These are phyloP conservation scores for Tipula lateralis DNA, from an alignment of 2,888 invertebrate genomes.

Conservation along the genomic window DNA sequence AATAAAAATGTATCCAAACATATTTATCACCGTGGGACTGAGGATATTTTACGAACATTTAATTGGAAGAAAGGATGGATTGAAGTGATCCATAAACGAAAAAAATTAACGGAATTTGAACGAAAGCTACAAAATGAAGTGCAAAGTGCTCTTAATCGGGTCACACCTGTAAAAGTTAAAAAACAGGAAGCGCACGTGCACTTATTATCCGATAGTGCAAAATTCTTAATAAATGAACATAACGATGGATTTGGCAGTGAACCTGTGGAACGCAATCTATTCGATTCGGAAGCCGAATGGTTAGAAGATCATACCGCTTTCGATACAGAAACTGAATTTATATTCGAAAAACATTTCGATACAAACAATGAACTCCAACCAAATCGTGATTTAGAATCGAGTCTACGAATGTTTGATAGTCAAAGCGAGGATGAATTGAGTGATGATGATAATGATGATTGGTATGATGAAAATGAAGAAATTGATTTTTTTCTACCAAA, in stretches of 20 bases:
- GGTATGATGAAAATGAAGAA: not conserved
- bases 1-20: not conserved
- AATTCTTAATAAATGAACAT: not conserved
- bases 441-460: not conserved
- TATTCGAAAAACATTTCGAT: not conserved
- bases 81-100: not conserved
- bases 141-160: not conserved
- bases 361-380: not conserved
- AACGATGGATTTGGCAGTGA: not conserved
- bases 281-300: not conserved
- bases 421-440: slow-evolving; percentile 29
- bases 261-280: not conserved
- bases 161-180: not conserved
- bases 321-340: not conserved
- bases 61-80: not conserved
- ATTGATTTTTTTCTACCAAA: slow-evolving; percentile 41
- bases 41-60: not conserved
- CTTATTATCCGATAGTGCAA: not conserved
- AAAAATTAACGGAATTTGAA: not conserved
- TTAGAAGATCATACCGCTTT: not conserved
- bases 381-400: not conserved
- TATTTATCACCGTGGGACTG: not conserved
- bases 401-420: not conserved
- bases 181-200: not conserved
- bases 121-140: not conserved